Conservation (phyloP, 2,797 vertebrate genomes). For the Rousettus madagascariensis region DNA sequence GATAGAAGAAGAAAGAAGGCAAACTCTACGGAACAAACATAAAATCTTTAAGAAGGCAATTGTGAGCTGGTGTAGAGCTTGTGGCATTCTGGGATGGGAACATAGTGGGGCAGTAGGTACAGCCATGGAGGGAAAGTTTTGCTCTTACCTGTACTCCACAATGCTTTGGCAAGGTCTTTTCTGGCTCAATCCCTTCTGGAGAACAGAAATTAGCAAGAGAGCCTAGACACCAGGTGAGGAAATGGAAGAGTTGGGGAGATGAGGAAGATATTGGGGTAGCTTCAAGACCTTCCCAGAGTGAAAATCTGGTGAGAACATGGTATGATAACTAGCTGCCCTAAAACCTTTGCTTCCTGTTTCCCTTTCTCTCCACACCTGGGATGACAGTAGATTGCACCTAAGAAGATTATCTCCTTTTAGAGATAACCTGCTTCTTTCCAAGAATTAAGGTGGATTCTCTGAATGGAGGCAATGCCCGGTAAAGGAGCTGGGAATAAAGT, state of each 20-base stretch:
- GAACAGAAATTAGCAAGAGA: neutral
- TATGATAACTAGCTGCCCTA: neutral
- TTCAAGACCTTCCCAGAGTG: neutral
- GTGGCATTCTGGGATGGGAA: neutral
- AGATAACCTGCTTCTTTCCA: neutral
- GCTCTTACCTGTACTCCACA: neutral
- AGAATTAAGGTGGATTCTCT: neutral
- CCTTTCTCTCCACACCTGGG: neutral
- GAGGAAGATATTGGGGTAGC: neutral
- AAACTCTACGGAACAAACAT: neutral
- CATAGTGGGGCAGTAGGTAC: neutral
- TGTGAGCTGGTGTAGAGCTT: neutral
- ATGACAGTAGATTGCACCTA: neutral
- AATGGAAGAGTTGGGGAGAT: neutral
- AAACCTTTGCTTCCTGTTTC: neutral
- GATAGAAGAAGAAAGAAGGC: neutral
- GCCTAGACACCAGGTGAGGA: neutral
- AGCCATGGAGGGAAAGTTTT: accelerated
- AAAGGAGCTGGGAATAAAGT: too few species aligned
- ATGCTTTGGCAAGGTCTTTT: neutral
- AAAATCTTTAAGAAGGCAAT: neutral
- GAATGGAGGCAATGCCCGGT: neutral
- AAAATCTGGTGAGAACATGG: neutral
- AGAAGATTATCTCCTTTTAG: neutral
- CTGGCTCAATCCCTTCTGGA: neutral